Evolutionary conservation across 2,888 invertebrate species (phyloP), one percentile per base, ranked within the genome.

Genomic region (Lasioglossum malachurum): DNA sequence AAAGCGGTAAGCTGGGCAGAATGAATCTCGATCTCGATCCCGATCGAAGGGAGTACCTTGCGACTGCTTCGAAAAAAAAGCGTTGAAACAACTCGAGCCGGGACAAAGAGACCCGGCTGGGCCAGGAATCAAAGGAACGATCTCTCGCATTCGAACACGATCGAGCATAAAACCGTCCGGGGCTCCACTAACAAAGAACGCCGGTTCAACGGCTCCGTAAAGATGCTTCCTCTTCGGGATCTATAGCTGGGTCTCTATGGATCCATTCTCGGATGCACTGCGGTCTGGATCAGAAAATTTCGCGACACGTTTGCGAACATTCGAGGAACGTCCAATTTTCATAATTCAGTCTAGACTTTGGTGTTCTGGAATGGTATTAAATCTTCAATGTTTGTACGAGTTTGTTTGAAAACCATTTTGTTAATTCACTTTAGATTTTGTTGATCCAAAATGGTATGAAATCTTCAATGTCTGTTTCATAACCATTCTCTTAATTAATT

Each of bases 1-100:
- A 93, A 88, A 94, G 91, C 87, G 94, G 94, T 94, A 94, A 94
- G 94, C 81, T 71, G 75, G 72, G 73, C 46, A 31, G 35, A 67
- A 80, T 75, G 72, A 75, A n/a, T 41, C 71, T 19, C 57, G 41
- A 31, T 16, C 49, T 23, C 35, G 19, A 60, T 69, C 27, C 8
- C 31, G 57, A 60, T 69, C n/a, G 49, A 41, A 10, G 38, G 64
- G 31, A 31, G 31, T n/a, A n/a, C n/a, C 53, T 53, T 23, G 53
- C 23, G 23, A 53, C n/a, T 53, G n/a, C 53, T 53, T 53, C 53
- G 53, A 10, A 8, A 53, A 53, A 53, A 53, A 64, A 72, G 72
- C 46, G 35, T 75, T 41, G 53, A 35, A 84, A 83, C 71, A 78
- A 57, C 69, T 60, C 67, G 78, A 64, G 64, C 35, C 67, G 46